A percentile compares a stretch with the other conserved stretches of the same genome.
These are phyloP conservation scores for Isichthys henryi DNA, from an alignment of 2,113 vertebrate genomes.

Conservation along the genomic window DNA sequence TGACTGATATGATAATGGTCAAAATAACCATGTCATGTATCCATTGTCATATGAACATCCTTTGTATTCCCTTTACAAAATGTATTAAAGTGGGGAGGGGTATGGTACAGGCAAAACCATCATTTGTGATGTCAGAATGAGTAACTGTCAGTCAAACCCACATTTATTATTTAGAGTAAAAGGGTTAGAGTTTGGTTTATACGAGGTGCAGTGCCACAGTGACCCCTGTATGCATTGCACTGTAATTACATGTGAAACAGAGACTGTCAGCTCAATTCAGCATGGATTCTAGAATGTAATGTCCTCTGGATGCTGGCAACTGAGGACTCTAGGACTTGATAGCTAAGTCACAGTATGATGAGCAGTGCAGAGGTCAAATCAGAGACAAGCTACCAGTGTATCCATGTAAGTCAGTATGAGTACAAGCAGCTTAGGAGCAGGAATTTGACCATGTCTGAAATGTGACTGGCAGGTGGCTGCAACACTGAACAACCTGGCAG, in stretches of 20 bases:
- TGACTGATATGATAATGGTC: neutral
- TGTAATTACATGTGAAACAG: neutral
- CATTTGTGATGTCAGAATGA: neutral
- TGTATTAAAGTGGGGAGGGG: neutral
- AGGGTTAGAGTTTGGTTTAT: neutral
- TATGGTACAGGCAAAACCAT: neutral
- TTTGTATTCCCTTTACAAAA: neutral
- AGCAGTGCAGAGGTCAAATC: neutral
- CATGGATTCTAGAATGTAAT: neutral
- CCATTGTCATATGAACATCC: neutral
- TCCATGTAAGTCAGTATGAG: neutral
- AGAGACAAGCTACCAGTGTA: neutral
- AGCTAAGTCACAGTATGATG: neutral
- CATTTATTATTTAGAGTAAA: neutral
- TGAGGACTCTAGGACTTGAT: neutral
- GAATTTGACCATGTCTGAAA: neutral
- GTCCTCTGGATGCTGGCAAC: neutral
- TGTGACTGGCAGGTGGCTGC: slow-evolving; percentile 66
- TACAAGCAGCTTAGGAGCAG: neutral
- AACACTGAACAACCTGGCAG: slow-evolving; percentile 78
- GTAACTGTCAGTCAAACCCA: neutral
- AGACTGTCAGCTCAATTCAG: neutral
- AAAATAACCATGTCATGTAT: neutral
- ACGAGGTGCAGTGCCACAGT: neutral
- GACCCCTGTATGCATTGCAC: neutral